Conservation (phyloP, 2,888 invertebrate species). For the Caenorhabditis sp. region DNA sequence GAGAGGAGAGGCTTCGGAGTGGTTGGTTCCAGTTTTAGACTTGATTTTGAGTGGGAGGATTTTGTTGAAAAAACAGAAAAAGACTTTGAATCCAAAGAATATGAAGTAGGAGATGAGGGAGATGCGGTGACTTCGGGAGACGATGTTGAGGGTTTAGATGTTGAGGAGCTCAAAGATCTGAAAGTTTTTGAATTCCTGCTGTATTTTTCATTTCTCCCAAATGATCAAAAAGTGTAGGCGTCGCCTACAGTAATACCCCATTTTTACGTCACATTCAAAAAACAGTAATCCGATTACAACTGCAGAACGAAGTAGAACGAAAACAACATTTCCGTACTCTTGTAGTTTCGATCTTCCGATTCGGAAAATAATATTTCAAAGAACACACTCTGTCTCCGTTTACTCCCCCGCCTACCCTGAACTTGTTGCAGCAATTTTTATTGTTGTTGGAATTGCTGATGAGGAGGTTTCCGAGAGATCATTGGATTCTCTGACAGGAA, state of each 20-base stretch:
- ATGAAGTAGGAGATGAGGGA: no score
- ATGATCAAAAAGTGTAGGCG: slow-evolving; percentile 22
- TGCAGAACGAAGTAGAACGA: not conserved
- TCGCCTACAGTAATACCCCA: not conserved
- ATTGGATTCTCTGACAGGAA: slow-evolving; percentile 11
- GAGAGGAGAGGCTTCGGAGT: not conserved
- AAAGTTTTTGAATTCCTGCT: not conserved
- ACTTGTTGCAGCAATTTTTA: slow-evolving; percentile 18
- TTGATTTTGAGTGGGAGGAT: not conserved
- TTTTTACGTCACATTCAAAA: slow-evolving; percentile 4
- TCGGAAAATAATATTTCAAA: slow-evolving; percentile 18
- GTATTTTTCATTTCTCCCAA: not conserved
- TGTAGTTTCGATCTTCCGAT: slow-evolving; percentile 31
- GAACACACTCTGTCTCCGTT: slow-evolving; percentile 12
- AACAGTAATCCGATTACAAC: slow-evolving; percentile 17
- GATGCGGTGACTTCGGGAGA: no score
- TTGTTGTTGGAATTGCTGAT: slow-evolving; percentile 9
- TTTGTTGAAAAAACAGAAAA: not conserved
- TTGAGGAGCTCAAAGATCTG: not conserved
- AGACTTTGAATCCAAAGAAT: no score
- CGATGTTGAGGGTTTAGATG: not conserved
- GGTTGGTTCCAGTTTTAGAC: not conserved
- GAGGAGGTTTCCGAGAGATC: not conserved
- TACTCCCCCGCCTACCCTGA: slow-evolving; percentile 7
- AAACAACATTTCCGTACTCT: slow-evolving; percentile 2